Percentiles rank a stretch among this genome's conserved stretches.
Evolutionary conservation across 2,888 invertebrate genomes (phyloP).

Genomic region (Hypolimnas misippus): DNA sequence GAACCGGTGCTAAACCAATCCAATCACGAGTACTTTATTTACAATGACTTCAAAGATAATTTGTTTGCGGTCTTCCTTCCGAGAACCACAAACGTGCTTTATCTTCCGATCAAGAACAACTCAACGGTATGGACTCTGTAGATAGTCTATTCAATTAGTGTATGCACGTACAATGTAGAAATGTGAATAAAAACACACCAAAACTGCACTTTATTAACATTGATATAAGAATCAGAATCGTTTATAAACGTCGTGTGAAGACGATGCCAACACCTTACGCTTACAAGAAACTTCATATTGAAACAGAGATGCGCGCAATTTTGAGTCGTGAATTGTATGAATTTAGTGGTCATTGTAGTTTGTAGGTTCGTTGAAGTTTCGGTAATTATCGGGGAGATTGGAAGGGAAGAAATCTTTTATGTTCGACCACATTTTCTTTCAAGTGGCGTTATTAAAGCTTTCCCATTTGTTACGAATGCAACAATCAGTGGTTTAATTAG

Average conservation of each 20-base stretch:
- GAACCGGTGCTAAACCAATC: slow-evolving; percentile 15
- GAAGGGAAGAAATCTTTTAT: slow-evolving; percentile 25
- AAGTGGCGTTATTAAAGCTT: slow-evolving; percentile 65
- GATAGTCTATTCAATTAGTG: slow-evolving; percentile 41
- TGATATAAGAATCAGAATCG: slow-evolving; percentile 14
- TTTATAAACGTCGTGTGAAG: not conserved
- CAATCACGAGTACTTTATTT: slow-evolving; percentile 32
- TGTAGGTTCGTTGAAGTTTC: not conserved
- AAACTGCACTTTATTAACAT: not conserved
- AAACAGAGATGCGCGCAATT: not conserved
- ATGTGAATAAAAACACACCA: slow-evolving; percentile 1
- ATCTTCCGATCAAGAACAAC: slow-evolving; percentile 37
- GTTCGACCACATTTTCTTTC: slow-evolving; percentile 49
- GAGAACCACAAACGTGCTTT: slow-evolving; percentile 37
- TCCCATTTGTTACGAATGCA: slow-evolving; percentile 73
- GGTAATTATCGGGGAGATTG: slow-evolving; percentile 18
- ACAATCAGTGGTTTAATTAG: slow-evolving; percentile 54
- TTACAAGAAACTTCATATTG: slow-evolving; percentile 3
- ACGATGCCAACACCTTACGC: not conserved
- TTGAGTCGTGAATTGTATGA: not conserved
- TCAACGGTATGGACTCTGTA: slow-evolving; percentile 29
- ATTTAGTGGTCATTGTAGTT: slow-evolving; percentile 5
- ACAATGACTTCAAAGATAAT: slow-evolving; percentile 37
- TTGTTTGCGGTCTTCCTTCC: slow-evolving; percentile 29
- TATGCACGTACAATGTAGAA: slow-evolving; percentile 27